phyloP scores from a whole-genome alignment of 2,797 vertebrate species.

The Petrocephalus schoutedeni region DNA sequence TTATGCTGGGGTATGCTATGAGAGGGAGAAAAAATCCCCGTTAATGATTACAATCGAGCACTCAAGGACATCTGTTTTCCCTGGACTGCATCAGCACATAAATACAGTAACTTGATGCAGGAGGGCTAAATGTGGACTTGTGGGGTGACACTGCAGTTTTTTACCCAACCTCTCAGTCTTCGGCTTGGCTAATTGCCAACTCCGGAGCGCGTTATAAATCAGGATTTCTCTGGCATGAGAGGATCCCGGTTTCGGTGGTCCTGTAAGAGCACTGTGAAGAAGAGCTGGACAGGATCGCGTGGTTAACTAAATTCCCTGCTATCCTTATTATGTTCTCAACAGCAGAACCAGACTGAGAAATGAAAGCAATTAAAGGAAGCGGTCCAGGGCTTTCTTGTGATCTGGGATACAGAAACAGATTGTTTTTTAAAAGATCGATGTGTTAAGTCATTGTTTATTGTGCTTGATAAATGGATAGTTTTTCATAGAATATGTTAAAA shows the following conservation, averaged over 20 bases:
- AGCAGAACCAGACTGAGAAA: slow-evolving; percentile 28
- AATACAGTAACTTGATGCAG: slow-evolving; percentile 43
- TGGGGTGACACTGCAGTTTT: slow-evolving; percentile 47
- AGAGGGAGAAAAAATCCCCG: background rate
- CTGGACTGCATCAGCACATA: slow-evolving; percentile 46
- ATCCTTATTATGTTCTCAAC: slow-evolving; percentile 43
- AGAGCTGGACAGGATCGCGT: slow-evolving; percentile 19
- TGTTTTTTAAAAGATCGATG: background rate
- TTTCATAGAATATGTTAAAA: background rate
- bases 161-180: slow-evolving; percentile 21
- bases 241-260: background rate
- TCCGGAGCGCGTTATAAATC: slow-evolving; percentile 44
- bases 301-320: slow-evolving; percentile 42
- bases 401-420: background rate
- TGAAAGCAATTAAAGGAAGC: background rate
- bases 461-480: background rate
- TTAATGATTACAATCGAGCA: slow-evolving; percentile 45
- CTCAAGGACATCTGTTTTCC: slow-evolving; percentile 48
- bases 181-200: slow-evolving; percentile 29
- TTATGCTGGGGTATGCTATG: slow-evolving; percentile 32
- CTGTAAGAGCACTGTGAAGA: slow-evolving; percentile 27
- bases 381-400: background rate
- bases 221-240: slow-evolving; percentile 12
- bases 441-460: background rate
- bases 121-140: slow-evolving; percentile 43